Evolutionary conservation across 53 echinoderm and acorn worm species (phyloP).

Genomic region (Glandiceps talaboti): DNA sequence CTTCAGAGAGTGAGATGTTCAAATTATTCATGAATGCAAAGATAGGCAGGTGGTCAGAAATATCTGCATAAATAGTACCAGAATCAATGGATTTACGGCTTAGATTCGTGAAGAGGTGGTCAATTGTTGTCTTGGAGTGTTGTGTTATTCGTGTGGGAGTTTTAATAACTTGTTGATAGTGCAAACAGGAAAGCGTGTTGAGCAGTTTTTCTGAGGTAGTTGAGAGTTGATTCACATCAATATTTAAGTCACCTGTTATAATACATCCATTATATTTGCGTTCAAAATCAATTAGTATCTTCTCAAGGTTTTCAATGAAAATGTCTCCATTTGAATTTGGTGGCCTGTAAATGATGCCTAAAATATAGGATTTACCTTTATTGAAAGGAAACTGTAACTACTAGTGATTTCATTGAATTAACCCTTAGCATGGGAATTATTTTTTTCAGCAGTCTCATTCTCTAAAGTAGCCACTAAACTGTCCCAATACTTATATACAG

Average conservation of each 20-base stretch:
- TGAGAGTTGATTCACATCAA: neutral
- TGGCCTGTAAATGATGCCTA: neutral
- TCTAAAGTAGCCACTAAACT: neutral
- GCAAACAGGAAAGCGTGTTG: neutral
- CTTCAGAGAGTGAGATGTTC: too few species aligned
- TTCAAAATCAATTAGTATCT: neutral
- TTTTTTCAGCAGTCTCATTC: neutral
- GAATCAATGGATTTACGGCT: neutral
- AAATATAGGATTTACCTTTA: too few species aligned
- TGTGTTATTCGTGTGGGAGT: neutral
- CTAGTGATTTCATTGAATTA: neutral
- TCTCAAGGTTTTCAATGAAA: neutral
- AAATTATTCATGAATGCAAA: neutral
- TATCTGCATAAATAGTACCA: neutral
- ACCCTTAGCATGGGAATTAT: neutral
- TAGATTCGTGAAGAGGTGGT: neutral
- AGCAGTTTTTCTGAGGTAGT: neutral
- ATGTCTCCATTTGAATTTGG: neutral
- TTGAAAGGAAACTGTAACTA: neutral
- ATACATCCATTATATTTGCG: neutral
- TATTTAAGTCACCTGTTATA: neutral
- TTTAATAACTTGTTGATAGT: neutral
- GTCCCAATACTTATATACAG: neutral
- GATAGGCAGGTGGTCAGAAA: constrained; percentile 1
- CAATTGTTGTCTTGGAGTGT: neutral